These are phyloP conservation scores for Seriola aureovittata DNA, from an alignment of 2,113 vertebrate genomes.

Conservation along the genomic window DNA sequence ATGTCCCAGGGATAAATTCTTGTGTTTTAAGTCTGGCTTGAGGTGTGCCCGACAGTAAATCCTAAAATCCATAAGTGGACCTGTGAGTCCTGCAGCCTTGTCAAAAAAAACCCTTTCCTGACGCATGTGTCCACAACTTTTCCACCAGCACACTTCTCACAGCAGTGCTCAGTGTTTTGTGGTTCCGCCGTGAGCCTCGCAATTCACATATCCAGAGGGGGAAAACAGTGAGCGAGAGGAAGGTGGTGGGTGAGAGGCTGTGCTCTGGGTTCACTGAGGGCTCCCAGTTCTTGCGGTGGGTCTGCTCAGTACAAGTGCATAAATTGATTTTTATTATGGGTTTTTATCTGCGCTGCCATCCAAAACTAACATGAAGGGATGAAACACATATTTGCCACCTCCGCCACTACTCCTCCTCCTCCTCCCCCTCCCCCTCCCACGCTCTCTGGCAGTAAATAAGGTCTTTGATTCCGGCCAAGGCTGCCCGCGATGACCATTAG, in stretches of 20 bases:
- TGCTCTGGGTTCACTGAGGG: constrained; percentile 76
- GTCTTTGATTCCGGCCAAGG: constrained; percentile 76
- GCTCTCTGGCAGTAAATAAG: constrained; percentile 68
- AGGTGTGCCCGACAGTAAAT: constrained; percentile 34
- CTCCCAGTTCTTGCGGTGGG: constrained; percentile 80
- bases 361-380: constrained; percentile 79
- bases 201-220: constrained; percentile 57
- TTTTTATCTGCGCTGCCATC: constrained; percentile 79
- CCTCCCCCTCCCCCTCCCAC: constrained; percentile 56
- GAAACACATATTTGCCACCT: constrained; percentile 80
- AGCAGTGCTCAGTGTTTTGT: constrained; percentile 66
- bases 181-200: constrained; percentile 28
- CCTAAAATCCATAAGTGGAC: constrained; percentile 31
- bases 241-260: constrained; percentile 8
- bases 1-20: constrained; percentile 13
- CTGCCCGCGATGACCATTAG: constrained; percentile 76
- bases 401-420: constrained; percentile 37
- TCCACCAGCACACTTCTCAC: constrained; percentile 63
- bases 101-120: constrained; percentile 34
- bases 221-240: constrained; percentile 27
- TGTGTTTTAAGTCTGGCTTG: constrained; percentile 21
- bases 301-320: constrained; percentile 82
- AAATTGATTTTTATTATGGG: constrained; percentile 85
- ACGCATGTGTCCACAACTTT: constrained; percentile 58
- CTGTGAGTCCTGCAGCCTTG: constrained; percentile 37